A percentile compares a stretch with the other conserved stretches of the same genome.
Conservation (phyloP, 2,888 invertebrate genomes). For the Pollenia labialis region DNA sequence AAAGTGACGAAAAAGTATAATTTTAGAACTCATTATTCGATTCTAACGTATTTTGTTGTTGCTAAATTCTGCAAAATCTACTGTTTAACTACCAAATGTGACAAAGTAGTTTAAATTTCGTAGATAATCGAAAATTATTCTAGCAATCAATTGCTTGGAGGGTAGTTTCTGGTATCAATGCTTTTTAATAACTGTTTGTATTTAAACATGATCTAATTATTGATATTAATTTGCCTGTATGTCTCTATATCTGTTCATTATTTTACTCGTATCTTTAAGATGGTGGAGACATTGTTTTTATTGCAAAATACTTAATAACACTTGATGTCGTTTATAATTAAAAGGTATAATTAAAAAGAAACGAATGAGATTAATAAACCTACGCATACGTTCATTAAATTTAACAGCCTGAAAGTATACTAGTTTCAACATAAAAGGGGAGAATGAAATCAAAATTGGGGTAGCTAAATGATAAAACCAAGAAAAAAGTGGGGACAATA, state of each 20-base stretch:
- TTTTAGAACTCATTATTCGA: too few species aligned
- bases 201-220: slow-evolving; percentile 46
- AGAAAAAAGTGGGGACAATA: too few species aligned
- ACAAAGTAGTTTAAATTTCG: too few species aligned
- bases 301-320: slow-evolving; percentile 12
- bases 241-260: neutral
- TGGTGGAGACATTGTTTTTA: neutral
- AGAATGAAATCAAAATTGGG: too few species aligned
- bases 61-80: too few species aligned
- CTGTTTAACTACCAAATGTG: too few species aligned
- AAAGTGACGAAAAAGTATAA: too few species aligned
- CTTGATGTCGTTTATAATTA: slow-evolving; percentile 43
- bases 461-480: too few species aligned
- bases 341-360: slow-evolving; percentile 47
- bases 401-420: neutral
- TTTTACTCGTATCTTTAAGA: neutral
- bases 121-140: too few species aligned
- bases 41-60: too few species aligned
- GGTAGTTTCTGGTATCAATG: neutral
- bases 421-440: neutral
- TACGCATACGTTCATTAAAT: neutral
- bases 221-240: slow-evolving; percentile 20
- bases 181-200: slow-evolving; percentile 18
- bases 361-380: slow-evolving; percentile 18
- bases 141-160: too few species aligned